Evolutionary conservation across 2,888 invertebrate species (phyloP), one percentile per base, ranked within the genome.

Genomic region (Drosophila phalerata): DNA sequence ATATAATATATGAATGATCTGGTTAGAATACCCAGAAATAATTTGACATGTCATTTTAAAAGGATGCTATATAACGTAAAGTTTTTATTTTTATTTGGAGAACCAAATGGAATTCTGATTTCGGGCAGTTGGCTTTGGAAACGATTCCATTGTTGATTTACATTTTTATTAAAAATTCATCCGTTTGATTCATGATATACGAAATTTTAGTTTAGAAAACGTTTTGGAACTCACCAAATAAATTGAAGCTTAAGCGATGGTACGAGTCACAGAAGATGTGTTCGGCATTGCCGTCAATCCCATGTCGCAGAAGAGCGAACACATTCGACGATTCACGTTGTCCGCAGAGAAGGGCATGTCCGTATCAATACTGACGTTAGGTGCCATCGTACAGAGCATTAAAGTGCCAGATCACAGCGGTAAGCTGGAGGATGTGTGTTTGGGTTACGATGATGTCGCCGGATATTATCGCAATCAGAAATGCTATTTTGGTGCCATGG

Each of bases 401-500:
- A 94, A 94, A 88, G 94, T 95, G 4, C 97, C 97, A 0, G 96
- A 97, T 89, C 94, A 94, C 73, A 93, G 94, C 86, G 97, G 96
- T 10, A 93, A 94, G n/a, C 85, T 96, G 2, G 96, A 95, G 13
- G 98, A 98, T 89, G 93, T 98, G 1, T 94, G 96, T 0, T 94
- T 97, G 40, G 98, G 98, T 15, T 98, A 96, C 87, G 97, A 97
- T 88, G 94, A 95, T 65, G 93, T 97, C 47, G 94, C 95, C 92
- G 97, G 97, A 94, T 94, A 93, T 70, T 82, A 85, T 94, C 92
- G 73, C 95, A 86, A 85, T 38, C 90, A 93, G n/a, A 96, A 96
- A 79, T 95, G 95, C 0, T 98, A 97, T 90, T 96, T 98, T 86
- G 98, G 98, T 1, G 96, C 96, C 0, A 95, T 97, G 0, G 94